A percentile compares a stretch with the other conserved stretches of the same genome.
Conservation (phyloP, 2,888 invertebrate genomes). For the Muschampia plurimacula region DNA sequence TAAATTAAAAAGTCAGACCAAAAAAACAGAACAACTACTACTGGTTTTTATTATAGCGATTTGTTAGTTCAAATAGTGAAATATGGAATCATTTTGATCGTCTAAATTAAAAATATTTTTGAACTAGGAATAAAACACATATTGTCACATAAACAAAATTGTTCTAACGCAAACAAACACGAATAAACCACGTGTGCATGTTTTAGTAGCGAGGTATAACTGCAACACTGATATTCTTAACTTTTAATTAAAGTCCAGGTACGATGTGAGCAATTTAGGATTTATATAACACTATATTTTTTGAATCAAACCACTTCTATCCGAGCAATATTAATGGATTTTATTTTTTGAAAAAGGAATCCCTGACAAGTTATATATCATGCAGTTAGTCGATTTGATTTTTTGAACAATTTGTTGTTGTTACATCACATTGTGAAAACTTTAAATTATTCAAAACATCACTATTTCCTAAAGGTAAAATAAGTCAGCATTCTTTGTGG, state of each 20-base stretch:
- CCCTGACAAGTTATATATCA: conserved; percentile 4
- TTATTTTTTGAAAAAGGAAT: conserved; percentile 7
- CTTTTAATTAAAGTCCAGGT: neutral
- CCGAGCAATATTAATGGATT: conserved; percentile 10
- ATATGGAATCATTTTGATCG: neutral
- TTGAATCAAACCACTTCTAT: neutral
- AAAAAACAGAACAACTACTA: no score
- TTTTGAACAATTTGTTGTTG: neutral
- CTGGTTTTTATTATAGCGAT: neutral
- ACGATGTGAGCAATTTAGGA: conserved; percentile 1
- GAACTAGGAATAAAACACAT: neutral
- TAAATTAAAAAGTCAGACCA: no score
- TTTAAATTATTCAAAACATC: no score
- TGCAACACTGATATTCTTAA: neutral
- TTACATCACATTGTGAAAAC: neutral
- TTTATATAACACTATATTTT: conserved; percentile 4
- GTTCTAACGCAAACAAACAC: conserved; percentile 5
- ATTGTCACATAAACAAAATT: neutral
- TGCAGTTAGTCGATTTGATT: conserved; percentile 1
- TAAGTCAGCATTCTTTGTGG: no score
- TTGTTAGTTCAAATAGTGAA: neutral
- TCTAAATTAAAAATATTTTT: neutral
- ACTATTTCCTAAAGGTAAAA: no score
- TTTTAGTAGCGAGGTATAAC: neutral
- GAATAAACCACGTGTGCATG: neutral